Conservation (phyloP, 1,140 invertebrate genomes). For the Euwallacea similis region DNA sequence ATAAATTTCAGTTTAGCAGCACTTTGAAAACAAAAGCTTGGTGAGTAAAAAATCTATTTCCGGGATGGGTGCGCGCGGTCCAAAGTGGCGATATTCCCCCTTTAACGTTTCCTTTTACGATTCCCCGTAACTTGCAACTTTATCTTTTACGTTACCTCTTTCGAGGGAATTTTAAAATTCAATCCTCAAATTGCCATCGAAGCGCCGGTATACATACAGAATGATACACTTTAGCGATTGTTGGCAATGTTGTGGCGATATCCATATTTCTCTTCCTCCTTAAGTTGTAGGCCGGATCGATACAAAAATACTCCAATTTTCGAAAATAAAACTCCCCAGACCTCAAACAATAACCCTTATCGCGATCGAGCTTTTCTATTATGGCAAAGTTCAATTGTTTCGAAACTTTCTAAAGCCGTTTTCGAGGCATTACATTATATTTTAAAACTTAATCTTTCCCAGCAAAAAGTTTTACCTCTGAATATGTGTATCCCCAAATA, state of each 20-base stretch:
- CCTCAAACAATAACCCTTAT: slow-evolving; percentile 16
- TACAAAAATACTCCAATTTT: slow-evolving; percentile 1
- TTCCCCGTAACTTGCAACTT: slow-evolving; percentile 23
- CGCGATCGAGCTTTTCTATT: slow-evolving; percentile 16
- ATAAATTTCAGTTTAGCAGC: slow-evolving; percentile 3
- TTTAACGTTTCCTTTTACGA: slow-evolving; percentile 28
- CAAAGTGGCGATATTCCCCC: slow-evolving; percentile 12
- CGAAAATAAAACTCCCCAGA: slow-evolving; percentile 16
- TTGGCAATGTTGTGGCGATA: background rate
- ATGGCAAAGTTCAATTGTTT: slow-evolving; percentile 23
- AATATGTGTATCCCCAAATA: slow-evolving; percentile 6
- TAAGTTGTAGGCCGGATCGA: background rate
- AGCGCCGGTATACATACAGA: slow-evolving; percentile 23
- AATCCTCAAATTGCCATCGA: slow-evolving; percentile 34
- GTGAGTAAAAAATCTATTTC: slow-evolving; percentile 20
- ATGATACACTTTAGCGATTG: slow-evolving; percentile 4
- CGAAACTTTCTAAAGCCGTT: slow-evolving; percentile 19
- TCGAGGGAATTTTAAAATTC: slow-evolving; percentile 34
- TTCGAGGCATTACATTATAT: slow-evolving; percentile 20
- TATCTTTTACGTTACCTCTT: slow-evolving; percentile 24
- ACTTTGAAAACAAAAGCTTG: slow-evolving; percentile 20
- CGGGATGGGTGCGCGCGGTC: slow-evolving; percentile 9
- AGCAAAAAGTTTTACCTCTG: background rate
- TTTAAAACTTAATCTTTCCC: slow-evolving; percentile 18
- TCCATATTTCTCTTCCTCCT: background rate